phyloP scores from a whole-genome alignment of 2,888 invertebrate genomes.

The Acanthosepion lycidas region DNA sequence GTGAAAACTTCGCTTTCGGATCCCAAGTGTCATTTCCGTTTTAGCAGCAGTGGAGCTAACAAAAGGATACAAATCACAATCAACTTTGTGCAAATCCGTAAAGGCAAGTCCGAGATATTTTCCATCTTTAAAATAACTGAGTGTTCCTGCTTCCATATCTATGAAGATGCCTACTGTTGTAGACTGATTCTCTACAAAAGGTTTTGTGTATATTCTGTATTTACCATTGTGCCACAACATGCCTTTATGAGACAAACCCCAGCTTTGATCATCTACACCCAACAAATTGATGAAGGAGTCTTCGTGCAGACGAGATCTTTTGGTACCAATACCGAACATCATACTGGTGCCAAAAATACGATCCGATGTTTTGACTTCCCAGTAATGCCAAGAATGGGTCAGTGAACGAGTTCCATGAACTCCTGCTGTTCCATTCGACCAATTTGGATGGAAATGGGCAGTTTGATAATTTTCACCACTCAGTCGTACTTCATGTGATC shows the following conservation, averaged over 20 bases:
- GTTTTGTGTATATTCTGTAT: conserved; percentile 80
- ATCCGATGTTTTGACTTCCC: conserved; percentile 80
- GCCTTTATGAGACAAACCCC: conserved; percentile 85
- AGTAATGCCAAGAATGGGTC: conserved; percentile 80
- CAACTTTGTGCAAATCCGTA: conserved; percentile 79
- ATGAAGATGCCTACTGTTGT: conserved; percentile 82
- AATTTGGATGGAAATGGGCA: conserved; percentile 85
- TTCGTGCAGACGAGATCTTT: conserved; percentile 79
- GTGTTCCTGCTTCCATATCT: conserved; percentile 80
- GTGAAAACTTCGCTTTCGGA: conserved; percentile 80
- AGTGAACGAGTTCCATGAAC: conserved; percentile 81
- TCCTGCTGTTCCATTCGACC: conserved; percentile 85
- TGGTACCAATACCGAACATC: conserved; percentile 84
- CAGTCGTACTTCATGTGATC: conserved; percentile 78
- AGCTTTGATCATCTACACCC: conserved; percentile 82
- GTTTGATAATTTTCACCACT: conserved; percentile 74
- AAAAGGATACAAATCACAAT: conserved; percentile 81
- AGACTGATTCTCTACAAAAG: conserved; percentile 82
- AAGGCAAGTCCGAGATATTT: conserved; percentile 83
- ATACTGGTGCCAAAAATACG: conserved; percentile 84
- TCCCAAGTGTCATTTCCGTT: conserved; percentile 82
- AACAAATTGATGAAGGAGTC: conserved; percentile 82
- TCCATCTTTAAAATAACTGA: conserved; percentile 84
- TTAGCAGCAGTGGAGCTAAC: conserved; percentile 84
- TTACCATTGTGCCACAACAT: conserved; percentile 82